Base-by-base conservation (phyloP, 1,140 invertebrate species). In the Vollenhovia emeryi region DNA sequence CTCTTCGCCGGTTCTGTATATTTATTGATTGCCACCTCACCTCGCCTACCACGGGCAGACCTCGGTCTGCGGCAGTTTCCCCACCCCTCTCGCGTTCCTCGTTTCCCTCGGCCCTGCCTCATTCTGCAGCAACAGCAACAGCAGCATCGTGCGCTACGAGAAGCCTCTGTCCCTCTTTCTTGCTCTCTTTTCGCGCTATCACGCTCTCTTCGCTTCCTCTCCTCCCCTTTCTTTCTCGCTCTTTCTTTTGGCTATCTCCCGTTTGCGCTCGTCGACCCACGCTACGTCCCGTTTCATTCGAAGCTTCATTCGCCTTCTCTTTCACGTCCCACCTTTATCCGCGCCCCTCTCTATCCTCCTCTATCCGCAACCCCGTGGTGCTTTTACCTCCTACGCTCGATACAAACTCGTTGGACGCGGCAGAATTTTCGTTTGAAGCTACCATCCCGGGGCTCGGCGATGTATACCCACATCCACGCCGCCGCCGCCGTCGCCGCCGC, bases 11-110 rank as follows among this genome's bases (percentile, higher is more conserved):
- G 92, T 94, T 94, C 93, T 94, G 93, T 94, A 94, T 95, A 95
- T 95, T 94, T 95, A 95, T 95, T 94, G 94, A 95, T 95, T 95
- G 93, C 94, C 94, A 93, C 94, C 92, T 94, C 93, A 91, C 90
- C 88, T 91, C 89, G 87, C 89, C 89, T 87, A 87, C 91, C 91
- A 90, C 89, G 87, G 36, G 86, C 84, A 82, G 78, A 82, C 78
- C 78, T 24, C 30, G 78, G 78, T 89, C 89, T 91, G 91, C 89
- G 92, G 91, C 90, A 91, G 92, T 91, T 91, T 89, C 92, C 87
- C 89, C 86, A 91, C 88, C 90, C 76, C 87, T 73, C 84, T 79
- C 87, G 87, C 64, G 84, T 87, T 89, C 87, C 86, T 80, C 87
- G 82, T 88, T 88, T 89, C 71, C 87, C 87, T 80, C 88, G 84